phyloP scores from a whole-genome alignment of 2,888 invertebrate species.

The Abscondita cerata region DNA sequence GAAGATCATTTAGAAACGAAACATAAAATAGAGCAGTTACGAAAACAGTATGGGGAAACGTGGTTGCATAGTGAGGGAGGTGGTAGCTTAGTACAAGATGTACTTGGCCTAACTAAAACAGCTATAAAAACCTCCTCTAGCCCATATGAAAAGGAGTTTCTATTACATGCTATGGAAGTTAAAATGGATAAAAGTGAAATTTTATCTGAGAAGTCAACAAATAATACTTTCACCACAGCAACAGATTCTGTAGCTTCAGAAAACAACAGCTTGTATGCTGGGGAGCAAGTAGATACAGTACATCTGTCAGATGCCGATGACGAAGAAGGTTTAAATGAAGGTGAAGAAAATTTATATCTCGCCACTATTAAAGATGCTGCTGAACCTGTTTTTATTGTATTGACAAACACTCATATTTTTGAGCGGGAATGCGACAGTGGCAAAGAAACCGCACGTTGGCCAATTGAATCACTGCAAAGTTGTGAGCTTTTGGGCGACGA shows the following conservation, averaged over 20 bases:
- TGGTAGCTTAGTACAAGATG: slow-evolving; percentile 63
- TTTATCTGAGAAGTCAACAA: slow-evolving; percentile 24
- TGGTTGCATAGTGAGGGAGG: slow-evolving; percentile 63
- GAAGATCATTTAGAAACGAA: slow-evolving; percentile 65
- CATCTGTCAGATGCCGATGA: slow-evolving; percentile 16
- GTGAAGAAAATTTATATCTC: slow-evolving; percentile 54
- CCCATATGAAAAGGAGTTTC: slow-evolving; percentile 42
- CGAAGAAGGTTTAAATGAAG: slow-evolving; percentile 45
- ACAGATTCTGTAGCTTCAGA: slow-evolving; percentile 25
- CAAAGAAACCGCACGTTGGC: slow-evolving; percentile 58
- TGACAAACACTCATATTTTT: slow-evolving; percentile 53
- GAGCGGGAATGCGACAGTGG: slow-evolving; percentile 53
- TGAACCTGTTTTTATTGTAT: slow-evolving; percentile 54
- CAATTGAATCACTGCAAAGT: slow-evolving; percentile 60
- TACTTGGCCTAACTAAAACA: slow-evolving; percentile 61
- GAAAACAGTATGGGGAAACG: slow-evolving; percentile 65
- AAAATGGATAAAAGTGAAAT: slow-evolving; percentile 25
- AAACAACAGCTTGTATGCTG: slow-evolving; percentile 25
- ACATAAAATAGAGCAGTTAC: slow-evolving; percentile 64
- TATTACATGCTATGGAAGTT: slow-evolving; percentile 33
- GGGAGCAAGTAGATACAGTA: slow-evolving; percentile 15
- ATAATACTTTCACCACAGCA: slow-evolving; percentile 30
- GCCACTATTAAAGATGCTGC: slow-evolving; percentile 52
- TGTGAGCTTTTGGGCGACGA: slow-evolving; percentile 55
- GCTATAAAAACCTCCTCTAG: slow-evolving; percentile 42